Conservation (phyloP, 35 echinoderm and acorn worm species). For the Holothuria glaberrima region DNA sequence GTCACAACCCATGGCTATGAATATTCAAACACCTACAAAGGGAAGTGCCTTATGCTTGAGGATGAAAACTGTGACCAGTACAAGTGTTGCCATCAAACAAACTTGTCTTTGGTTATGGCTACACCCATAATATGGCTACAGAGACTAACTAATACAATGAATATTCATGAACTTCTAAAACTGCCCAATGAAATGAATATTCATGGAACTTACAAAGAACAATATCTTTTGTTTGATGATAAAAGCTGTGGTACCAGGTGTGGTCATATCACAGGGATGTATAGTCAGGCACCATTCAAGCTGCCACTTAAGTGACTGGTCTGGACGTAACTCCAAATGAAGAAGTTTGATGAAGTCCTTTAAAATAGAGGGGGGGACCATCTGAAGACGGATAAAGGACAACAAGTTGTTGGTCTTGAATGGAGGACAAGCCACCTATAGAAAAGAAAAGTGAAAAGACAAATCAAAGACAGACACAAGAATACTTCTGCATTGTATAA, state of each 20-base stretch:
- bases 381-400: conserved; percentile 75
- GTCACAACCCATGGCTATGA: too few relatives aligned
- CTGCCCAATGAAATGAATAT: neutral
- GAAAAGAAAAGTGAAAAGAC: neutral
- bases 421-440: conserved; percentile 90
- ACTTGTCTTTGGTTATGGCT: too few relatives aligned
- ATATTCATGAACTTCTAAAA: too few relatives aligned
- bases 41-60: too few relatives aligned
- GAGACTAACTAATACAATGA: too few relatives aligned
- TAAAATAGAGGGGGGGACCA: conserved; percentile 65
- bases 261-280: conserved; percentile 66
- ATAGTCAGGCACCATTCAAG: conserved; percentile 94
- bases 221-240: conserved; percentile 97
- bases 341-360: conserved; percentile 86
- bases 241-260: conserved; percentile 76
- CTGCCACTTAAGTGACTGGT: conserved; percentile 80
- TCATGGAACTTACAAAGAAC: conserved; percentile 86
- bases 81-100: too few relatives aligned
- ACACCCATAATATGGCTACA: too few relatives aligned
- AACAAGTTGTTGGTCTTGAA: conserved; percentile 78
- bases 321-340: conserved; percentile 80
- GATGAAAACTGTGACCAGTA: too few relatives aligned
- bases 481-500: too few relatives aligned
- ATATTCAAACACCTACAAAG: too few relatives aligned
- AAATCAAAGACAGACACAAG: neutral